phyloP scores from a whole-genome alignment of 2,113 vertebrate genomes.

The Rhodinocichla rosea region DNA sequence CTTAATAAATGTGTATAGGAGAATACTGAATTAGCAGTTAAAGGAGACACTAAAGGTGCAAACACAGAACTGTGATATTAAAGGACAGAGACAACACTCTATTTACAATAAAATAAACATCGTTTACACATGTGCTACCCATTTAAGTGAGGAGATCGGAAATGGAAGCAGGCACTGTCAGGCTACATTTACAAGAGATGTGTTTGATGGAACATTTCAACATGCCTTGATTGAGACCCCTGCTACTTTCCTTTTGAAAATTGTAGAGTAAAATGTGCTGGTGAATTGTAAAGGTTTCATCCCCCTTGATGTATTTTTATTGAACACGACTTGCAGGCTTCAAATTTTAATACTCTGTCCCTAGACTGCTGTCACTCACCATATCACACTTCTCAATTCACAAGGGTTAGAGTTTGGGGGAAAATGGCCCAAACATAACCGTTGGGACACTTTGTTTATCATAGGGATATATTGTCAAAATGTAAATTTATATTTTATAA shows the following conservation, averaged over 20 bases:
- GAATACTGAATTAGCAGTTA: background rate
- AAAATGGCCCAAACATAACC: background rate
- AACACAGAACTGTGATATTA: background rate
- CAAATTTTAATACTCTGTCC: constrained; percentile 68
- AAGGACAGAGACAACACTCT: constrained; percentile 27
- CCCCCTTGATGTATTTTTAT: constrained; percentile 66
- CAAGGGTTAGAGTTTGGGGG: background rate
- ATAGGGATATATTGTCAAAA: background rate
- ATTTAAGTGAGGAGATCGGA: constrained; percentile 67
- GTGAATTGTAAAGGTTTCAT: constrained; percentile 67
- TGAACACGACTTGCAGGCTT: constrained; percentile 55
- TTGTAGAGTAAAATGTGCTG: constrained; percentile 50
- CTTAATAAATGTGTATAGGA: background rate
- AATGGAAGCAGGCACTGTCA: constrained; percentile 53
- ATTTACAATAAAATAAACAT: constrained; percentile 64
- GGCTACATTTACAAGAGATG: constrained; percentile 56
- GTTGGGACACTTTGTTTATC: constrained; percentile 13
- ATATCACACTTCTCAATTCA: background rate
- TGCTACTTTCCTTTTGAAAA: constrained; percentile 68
- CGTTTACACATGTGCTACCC: constrained; percentile 37
- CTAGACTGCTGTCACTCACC: constrained; percentile 57
- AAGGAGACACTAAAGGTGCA: background rate
- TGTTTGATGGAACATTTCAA: constrained; percentile 57
- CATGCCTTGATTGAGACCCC: constrained; percentile 45
- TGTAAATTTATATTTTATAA: constrained; percentile 2